Base-by-base conservation (phyloP, 2,888 invertebrate genomes). In the Panopea generosa region DNA sequence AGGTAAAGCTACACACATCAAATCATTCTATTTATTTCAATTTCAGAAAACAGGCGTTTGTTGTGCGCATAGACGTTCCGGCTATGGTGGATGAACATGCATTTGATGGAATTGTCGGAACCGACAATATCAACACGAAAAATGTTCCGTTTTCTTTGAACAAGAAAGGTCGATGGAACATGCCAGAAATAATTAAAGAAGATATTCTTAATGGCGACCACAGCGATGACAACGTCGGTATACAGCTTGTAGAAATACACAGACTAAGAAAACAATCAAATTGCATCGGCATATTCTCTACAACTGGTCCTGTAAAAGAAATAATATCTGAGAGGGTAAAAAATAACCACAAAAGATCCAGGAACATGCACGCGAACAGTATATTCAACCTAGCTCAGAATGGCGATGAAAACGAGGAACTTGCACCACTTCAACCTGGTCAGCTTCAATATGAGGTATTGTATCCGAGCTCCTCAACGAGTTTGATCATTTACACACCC, bases 111-210 rank as follows among this genome's bases (percentile, higher is more conserved):
- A n/a, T 49, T 33, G 16, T 62, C 9, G 62, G 62, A 9, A 50
- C 49, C 16, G 11, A 20, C 38, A 53, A 53, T 18, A 14, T 63
- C 2, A 40, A 40, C 16, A 2, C 40, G 2, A 33, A 33, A 4
- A 33, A 33, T 33, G 33, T 33, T 7, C 33, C 33, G 11, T 83
- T 85, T 49, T 89, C 89, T 0, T 71, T 89, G 14, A 89, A 87
- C 71, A 89, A 89, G 56, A 86, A 85, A 60, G 70, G 82, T 6
- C 56, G 89, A 66, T 89, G 89, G 89, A 55, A 57, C 3, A 59
- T 89, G 1, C 88, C 89, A 1, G 61, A 77, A 0, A 52, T 79
- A 2, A 60, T 89, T 0, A 82, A 82, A 47, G 65, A 81, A 24
- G 75, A 79, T n/a, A 68, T 83, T 26, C 33, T 70, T 2, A 14